Evolutionary conservation across 2,113 vertebrate species (phyloP).

Genomic region (Corythornis madagascariensis): DNA sequence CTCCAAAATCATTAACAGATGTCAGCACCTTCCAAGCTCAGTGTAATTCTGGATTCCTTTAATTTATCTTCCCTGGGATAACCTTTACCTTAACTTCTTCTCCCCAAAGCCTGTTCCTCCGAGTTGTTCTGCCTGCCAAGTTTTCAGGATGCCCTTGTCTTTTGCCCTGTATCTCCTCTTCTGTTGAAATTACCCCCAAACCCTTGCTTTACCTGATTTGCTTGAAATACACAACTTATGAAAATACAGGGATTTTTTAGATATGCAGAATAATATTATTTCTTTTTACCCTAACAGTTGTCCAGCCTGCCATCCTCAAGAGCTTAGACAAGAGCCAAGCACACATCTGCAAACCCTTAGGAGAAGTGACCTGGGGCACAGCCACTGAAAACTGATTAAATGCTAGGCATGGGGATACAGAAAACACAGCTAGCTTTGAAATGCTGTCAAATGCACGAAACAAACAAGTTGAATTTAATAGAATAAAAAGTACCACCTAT

Average conservation of each 20-base stretch:
- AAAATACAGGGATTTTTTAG: background rate
- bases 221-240: background rate
- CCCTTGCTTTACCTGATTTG: background rate
- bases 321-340: background rate
- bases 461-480: background rate
- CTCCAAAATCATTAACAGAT: slow-evolving; percentile 12
- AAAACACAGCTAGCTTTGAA: background rate
- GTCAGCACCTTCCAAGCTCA: background rate
- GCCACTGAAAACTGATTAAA: background rate
- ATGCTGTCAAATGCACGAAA: background rate
- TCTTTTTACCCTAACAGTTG: background rate
- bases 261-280: background rate
- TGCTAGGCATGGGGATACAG: background rate
- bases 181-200: background rate
- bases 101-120: background rate
- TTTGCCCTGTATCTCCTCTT: background rate
- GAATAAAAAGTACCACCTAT: background rate
- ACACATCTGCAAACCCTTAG: background rate
- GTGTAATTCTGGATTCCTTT: background rate
- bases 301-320: background rate
- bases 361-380: accelerated
- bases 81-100: background rate
- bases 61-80: background rate
- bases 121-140: background rate
- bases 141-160: background rate